Base-by-base conservation (phyloP, 2,888 invertebrate species). In the Cataglyphis altisquamis region DNA sequence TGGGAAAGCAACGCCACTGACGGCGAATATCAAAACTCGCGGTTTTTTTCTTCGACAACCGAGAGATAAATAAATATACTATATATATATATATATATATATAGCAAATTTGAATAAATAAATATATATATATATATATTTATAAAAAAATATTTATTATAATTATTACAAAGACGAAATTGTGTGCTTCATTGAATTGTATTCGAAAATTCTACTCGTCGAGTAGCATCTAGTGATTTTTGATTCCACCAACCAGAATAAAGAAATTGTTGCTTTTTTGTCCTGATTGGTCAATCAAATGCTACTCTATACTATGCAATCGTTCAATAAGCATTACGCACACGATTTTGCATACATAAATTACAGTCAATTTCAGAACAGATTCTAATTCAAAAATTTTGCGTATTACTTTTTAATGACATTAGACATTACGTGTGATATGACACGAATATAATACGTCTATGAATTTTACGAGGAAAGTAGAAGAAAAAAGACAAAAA, bases 1-100 rank as follows among this genome's bases (percentile, higher is more conserved):
- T 90, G 88, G 91, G 86, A 86, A 9, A 88, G 88, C 88, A 91
- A 86, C 89, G 90, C 85, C 66, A 39, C 83, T 36, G 29, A 87
- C 82, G 91, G 87, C 84, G 85, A 87, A 86, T 36, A 64, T 67
- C 72, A 41, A 84, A 89, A 88, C 87, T 86, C n/a, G 25, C 25
- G 29, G 8, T 5, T 21, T 66, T 66, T 52, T 10, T 68, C 29
- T 67, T 29, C 8, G 41, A 41, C 8, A 1, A n/a, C 8, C 4
- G 8, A 52, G 6, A 52, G 0, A 52, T n/a, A 52, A 48, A 48
- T 6, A 48, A 48, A 18, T n/a, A 52, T 41, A 41, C 10, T 41
- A 41, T 6, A 25, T 25, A 25, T 25, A 25, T 32, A 32, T 32
- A 32, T 0, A 32, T 15, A 15, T n/a, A 48, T 18, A 48, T 18